phyloP scores from a whole-genome alignment of 2,888 invertebrate genomes.

The Leptopilina syphax region DNA sequence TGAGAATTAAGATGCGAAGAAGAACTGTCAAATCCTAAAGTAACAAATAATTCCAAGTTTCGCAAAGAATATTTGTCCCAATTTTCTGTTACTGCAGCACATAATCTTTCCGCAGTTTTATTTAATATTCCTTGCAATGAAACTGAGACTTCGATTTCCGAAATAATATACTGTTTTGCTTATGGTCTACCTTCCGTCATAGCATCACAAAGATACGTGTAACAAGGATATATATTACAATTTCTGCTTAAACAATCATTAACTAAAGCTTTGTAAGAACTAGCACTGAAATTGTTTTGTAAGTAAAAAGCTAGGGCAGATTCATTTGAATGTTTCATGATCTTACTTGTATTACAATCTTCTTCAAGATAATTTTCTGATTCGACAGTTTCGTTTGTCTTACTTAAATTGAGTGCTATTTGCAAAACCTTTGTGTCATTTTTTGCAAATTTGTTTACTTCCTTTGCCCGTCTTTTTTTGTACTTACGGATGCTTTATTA shows the following conservation, averaged over 20 bases:
- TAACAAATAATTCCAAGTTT: slow-evolving; percentile 15
- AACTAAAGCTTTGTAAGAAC: slow-evolving; percentile 17
- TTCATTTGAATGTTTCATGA: slow-evolving; percentile 26
- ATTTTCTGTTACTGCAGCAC: slow-evolving; percentile 3
- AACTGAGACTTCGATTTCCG: slow-evolving; percentile 5
- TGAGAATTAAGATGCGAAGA: slow-evolving; percentile 37
- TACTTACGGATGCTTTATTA: too few species aligned
- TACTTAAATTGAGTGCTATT: not conserved
- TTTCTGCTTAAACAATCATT: slow-evolving; percentile 1
- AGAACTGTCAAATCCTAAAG: slow-evolving; percentile 37
- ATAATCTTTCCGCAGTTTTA: slow-evolving; percentile 26
- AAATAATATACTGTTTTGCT: not conserved
- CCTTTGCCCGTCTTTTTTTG: not conserved
- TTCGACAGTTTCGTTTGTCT: not conserved
- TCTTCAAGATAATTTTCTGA: not conserved
- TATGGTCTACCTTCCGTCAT: slow-evolving; percentile 10
- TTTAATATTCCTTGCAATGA: slow-evolving; percentile 34
- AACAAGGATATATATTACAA: slow-evolving; percentile 23
- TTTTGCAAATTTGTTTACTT: not conserved
- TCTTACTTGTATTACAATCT: not conserved
- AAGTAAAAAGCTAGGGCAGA: slow-evolving; percentile 36
- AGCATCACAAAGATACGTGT: not conserved
- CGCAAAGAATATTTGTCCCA: slow-evolving; percentile 16
- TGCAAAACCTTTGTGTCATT: slow-evolving; percentile 3
- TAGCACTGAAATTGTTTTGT: slow-evolving; percentile 17